Evolutionary conservation across 23 tunicate genomes (phyloP).

Genomic region (Styela clava): DNA sequence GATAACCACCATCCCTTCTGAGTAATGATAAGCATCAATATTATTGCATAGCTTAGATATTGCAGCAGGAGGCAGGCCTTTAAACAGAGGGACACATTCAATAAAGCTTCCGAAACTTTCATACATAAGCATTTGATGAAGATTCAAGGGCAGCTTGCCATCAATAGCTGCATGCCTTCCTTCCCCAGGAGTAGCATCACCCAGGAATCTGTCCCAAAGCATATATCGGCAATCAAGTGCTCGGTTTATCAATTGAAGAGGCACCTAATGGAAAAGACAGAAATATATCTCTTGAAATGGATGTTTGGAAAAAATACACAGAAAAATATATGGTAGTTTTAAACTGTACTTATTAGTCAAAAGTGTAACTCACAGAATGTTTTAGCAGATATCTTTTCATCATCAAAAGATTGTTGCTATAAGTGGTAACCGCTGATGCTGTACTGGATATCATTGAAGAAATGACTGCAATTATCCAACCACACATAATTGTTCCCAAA

Average conservation of each 20-base stretch:
- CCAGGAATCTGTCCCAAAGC: constrained; percentile 68
- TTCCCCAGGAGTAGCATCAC: constrained; percentile 75
- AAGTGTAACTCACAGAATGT: constrained; percentile 1
- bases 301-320: no score
- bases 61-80: constrained; percentile 51
- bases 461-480: constrained; percentile 92
- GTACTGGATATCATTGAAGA: constrained; percentile 71
- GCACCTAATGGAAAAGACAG: constrained; percentile 70
- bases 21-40: constrained; percentile 45
- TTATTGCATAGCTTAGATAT: constrained; percentile 69
- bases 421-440: neutral
- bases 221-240: constrained; percentile 65
- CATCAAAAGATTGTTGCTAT: neutral
- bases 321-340: no score
- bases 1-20: constrained; percentile 74
- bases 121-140: constrained; percentile 61
- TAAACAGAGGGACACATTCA: constrained; percentile 53
- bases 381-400: neutral
- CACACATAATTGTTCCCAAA: constrained; percentile 79
- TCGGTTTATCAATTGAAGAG: constrained; percentile 42
- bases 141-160: constrained; percentile 47
- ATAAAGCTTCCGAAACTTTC: constrained; percentile 65
- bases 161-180: constrained; percentile 66
- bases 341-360: no score
- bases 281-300: constrained; percentile 9